A percentile compares a stretch with the other conserved stretches of the same genome.
These are phyloP conservation scores for Teleogryllus oceanicus DNA, from an alignment of 2,888 invertebrate species.

Conservation along the genomic window DNA sequence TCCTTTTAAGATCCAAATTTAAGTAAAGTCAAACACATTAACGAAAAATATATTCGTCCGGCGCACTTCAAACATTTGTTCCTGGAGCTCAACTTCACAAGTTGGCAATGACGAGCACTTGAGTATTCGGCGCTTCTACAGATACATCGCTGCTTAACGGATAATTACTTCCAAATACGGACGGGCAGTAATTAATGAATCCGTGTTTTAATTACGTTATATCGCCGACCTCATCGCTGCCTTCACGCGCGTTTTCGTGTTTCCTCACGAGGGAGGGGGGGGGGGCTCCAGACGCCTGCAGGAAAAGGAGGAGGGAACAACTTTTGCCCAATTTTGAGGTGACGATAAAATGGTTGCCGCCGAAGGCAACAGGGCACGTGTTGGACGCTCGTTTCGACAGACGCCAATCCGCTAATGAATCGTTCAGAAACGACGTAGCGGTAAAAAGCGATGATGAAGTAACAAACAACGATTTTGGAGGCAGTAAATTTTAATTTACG, in stretches of 20 bases:
- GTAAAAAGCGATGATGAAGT: no score
- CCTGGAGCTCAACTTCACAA: no score
- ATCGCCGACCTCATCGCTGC: not conserved
- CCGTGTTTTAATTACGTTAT: not conserved
- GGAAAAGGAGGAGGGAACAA: not conserved
- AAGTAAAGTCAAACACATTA: no score
- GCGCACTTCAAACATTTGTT: no score
- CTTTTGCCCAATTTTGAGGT: not conserved
- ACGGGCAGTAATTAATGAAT: not conserved
- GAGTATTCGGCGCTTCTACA: not conserved
- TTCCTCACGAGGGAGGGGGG: not conserved
- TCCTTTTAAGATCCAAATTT: no score
- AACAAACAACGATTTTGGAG: no score
- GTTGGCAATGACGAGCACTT: no score
- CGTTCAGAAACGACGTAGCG: no score
- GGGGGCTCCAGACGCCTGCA: not conserved
- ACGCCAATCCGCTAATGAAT: not conserved
- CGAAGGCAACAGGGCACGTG: not conserved
- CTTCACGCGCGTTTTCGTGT: not conserved
- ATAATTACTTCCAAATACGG: constrained; percentile 7
- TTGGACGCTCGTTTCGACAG: not conserved
- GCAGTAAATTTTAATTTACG: no score
- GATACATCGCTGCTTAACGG: not conserved
- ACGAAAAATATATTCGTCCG: no score
- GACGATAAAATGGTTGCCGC: not conserved